Percentiles rank a stretch among this genome's conserved stretches.
Conservation (phyloP, 2,797 vertebrate genomes). For the Manis pentadactyla region DNA sequence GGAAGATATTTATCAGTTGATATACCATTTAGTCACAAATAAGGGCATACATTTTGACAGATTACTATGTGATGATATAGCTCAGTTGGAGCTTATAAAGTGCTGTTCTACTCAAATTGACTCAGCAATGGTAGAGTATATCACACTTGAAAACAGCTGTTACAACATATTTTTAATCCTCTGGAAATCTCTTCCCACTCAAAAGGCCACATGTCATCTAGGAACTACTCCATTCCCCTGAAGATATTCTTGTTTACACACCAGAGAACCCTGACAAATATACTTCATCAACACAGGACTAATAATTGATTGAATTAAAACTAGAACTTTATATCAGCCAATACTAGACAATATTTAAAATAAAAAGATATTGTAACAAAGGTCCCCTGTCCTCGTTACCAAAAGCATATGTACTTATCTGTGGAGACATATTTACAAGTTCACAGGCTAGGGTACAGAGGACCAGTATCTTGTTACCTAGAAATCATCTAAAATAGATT, state of each 20-base stretch:
- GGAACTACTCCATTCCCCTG: background rate
- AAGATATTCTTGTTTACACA: background rate
- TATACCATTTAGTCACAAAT: background rate
- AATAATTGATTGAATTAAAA: background rate
- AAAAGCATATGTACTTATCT: background rate
- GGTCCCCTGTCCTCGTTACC: background rate
- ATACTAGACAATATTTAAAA: background rate
- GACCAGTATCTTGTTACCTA: background rate
- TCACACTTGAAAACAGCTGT: slow-evolving; percentile 45
- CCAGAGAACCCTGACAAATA: background rate
- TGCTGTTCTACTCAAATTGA: background rate
- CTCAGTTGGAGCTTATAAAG: background rate
- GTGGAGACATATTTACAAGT: background rate
- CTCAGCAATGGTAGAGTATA: background rate
- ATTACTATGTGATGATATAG: background rate
- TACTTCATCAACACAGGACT: background rate
- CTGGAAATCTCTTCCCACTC: slow-evolving; percentile 43
- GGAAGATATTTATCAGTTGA: background rate
- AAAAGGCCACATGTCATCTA: slow-evolving; percentile 4
- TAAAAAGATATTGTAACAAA: background rate
- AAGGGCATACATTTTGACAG: background rate
- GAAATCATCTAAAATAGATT: slow-evolving; percentile 16
- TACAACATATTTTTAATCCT: slow-evolving; percentile 44
- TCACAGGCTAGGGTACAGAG: background rate
- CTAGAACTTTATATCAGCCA: background rate